Evolutionary conservation across 2,113 vertebrate genomes (phyloP), one percentile per base, ranked within the genome.

Genomic region (Heterocephalus glaber): DNA sequence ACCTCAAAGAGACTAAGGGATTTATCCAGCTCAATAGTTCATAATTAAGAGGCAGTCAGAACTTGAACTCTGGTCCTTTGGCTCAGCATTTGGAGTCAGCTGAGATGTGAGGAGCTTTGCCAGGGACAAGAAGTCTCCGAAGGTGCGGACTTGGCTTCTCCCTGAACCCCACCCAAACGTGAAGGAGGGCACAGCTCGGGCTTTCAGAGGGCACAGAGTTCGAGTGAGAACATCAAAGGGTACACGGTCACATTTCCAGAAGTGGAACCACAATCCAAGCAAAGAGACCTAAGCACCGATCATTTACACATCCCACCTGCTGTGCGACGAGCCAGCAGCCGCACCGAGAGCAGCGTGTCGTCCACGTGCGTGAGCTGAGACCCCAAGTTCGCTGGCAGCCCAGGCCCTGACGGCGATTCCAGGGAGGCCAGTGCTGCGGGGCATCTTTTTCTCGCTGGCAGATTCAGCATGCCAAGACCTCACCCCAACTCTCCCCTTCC

Each of bases 1-100:
- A 93, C 92, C 84, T 95, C 35, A 65, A 87, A 56, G 58, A 95
- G 89, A 93, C 95, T 85, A 94, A 77, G 79, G 84, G 61, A 96
- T 89, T 92, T 96, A 66, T 13, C 20, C 52, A 94, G 93, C 20
- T 89, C 80, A 93, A 84, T 14, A 26, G 66, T 47, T 83, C 95
- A 58, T 93, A 93, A 96, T 58, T 70, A 96, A 96, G 11, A 82
- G 22, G 58, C 8, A 86, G 52, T 61, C 89, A 87, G 86, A 93
- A 96, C 19, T 97, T 0, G 7, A 96, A 98, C 91, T 95, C 89
- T 3, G 3, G 22, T 94, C 95, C 58, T 91, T 84, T 79, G n/a
- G 89, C 44, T 89, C 44, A 68, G 20, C 14, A 89, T 81, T 20
- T 92, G 60, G 41, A 95, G 56, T 65, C 74, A 92, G 49, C 14